Conservation (phyloP, 2,113 vertebrate species). For the Butorides virescens region DNA sequence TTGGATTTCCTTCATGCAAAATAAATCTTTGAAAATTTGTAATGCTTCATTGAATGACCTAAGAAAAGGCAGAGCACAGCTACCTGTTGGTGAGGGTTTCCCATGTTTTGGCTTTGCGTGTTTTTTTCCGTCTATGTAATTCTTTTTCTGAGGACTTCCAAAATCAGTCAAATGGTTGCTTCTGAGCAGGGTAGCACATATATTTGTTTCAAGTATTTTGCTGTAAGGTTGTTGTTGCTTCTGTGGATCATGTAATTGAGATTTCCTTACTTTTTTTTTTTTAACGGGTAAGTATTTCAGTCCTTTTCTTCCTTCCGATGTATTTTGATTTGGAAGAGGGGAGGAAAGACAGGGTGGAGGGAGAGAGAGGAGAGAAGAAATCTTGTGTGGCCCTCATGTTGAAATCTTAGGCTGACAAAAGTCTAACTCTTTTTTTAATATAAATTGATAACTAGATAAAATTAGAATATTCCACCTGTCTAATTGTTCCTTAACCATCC, state of each 20-base stretch:
- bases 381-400: background rate
- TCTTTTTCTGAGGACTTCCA: background rate
- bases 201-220: background rate
- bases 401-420: background rate
- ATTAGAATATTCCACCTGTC: background rate
- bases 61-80: background rate
- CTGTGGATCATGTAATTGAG: background rate
- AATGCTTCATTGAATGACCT: background rate
- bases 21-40: background rate
- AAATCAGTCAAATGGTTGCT: background rate
- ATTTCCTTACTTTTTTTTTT: background rate
- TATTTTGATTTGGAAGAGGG: background rate
- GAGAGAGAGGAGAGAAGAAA: background rate
- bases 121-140: background rate
- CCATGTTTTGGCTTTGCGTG: background rate
- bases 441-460: background rate
- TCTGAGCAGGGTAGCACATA: background rate
- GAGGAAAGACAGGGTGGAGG: background rate
- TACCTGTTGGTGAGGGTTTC: background rate
- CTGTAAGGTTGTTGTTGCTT: background rate
- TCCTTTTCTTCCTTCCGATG: background rate
- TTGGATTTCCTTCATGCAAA: background rate
- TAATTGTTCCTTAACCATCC: accelerated
- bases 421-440: background rate
- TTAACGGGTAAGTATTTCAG: background rate